Evolutionary conservation across 2,797 vertebrate genomes (phyloP), one percentile per base, ranked within the genome.

Genomic region (Lagorchestes hirsutus): DNA sequence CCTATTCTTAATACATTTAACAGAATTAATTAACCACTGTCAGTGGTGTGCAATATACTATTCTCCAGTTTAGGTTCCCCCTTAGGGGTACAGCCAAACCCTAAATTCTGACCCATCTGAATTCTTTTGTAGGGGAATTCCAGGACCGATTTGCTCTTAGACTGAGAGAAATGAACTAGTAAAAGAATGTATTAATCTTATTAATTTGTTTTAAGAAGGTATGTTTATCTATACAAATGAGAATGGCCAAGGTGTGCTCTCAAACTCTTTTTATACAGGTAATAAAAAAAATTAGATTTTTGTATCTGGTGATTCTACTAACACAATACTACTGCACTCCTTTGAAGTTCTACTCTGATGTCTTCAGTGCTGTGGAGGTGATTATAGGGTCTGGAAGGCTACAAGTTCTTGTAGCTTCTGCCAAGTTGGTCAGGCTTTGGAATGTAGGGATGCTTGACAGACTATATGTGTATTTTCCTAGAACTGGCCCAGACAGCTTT

Each of bases 161-260:
- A 95, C 82, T 95, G 93, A 97, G 92, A 96, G 94, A 62, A 91
- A 94, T 91, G 93, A 95, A 90, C 91, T 91, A 82, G 57, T 57
- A 96, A 96, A 94, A 93, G 97, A 97, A 93, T 92, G 87, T 94
- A 56, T 55, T 50, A 91, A 91, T 40, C 93, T 93, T 96, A 93
- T 94, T 97, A 91, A 95, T 91, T 92, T 97, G 94, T 96, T 54
- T 87, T 95, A 95, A 96, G 95, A 96, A 91, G 29, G 93, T 96
- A 55, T n/a, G 12, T 93, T 95, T 96, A 82, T 91, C 56, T 93
- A 91, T 97, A 12, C 93, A 96, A 94, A 96, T 55, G 95, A 96
- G 57, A 95, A 94, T 96, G 93, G 92, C 62, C 94, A 96, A 94
- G 92, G 13, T 95, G 94, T 96, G 52, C 59, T 95, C 58, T 95